Conservation (phyloP, 2,888 invertebrate genomes). For the Sclerodermus sp. region DNA sequence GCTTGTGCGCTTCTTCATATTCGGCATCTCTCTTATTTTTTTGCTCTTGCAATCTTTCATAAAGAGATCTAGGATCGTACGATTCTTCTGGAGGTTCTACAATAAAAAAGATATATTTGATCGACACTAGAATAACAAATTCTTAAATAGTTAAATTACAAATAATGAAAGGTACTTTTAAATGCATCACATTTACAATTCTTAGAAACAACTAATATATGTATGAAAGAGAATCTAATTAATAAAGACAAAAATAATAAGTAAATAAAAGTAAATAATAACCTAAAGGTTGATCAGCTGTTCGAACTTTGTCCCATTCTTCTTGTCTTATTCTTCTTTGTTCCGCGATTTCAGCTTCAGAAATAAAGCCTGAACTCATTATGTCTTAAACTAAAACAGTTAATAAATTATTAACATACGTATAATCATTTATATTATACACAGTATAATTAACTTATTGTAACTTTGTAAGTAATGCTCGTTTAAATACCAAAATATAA, state of each 20-base stretch:
- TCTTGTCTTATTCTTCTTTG: constrained; percentile 81
- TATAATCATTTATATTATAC: too few relatives aligned
- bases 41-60: constrained; percentile 89
- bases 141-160: background rate
- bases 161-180: too few relatives aligned
- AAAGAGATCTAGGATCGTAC: constrained; percentile 84
- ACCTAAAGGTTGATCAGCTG: constrained; percentile 89
- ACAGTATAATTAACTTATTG: too few relatives aligned
- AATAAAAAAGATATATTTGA: constrained; percentile 22
- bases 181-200: too few relatives aligned
- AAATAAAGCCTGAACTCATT: constrained; percentile 92
- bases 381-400: background rate
- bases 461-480: too few relatives aligned
- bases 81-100: constrained; percentile 87
- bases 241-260: background rate
- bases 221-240: background rate
- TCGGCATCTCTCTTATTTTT: constrained; percentile 89
- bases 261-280: constrained; percentile 33
- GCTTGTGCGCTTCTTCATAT: constrained; percentile 91
- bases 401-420: too few relatives aligned
- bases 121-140: constrained; percentile 1
- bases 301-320: constrained; percentile 95
- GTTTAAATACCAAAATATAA: too few relatives aligned
- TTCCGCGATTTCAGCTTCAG: constrained; percentile 84
- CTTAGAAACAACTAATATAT: too few relatives aligned